Conservation (phyloP, 2,797 vertebrate species). For the Amazonetta brasiliensis region DNA sequence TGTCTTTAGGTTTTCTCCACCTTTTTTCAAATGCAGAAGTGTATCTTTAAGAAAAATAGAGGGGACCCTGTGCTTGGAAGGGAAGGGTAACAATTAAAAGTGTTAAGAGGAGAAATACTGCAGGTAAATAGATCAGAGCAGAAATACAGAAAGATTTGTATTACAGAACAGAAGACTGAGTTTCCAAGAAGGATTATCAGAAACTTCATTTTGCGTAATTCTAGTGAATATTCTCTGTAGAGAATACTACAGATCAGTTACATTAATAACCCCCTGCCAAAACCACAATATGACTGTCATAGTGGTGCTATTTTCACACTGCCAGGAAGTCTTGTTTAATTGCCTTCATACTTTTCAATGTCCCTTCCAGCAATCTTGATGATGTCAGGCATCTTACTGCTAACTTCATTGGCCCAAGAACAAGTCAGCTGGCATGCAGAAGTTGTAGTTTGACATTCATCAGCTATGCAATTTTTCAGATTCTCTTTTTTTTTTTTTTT, state of each 20-base stretch:
- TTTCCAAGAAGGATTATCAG: neutral
- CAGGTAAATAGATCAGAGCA: neutral
- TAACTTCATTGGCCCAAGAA: neutral
- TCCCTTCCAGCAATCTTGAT: neutral
- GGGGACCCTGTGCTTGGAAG: neutral
- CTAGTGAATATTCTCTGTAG: neutral
- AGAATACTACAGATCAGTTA: neutral
- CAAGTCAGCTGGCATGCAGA: neutral
- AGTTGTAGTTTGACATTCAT: neutral
- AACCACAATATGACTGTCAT: rapidly evolving
- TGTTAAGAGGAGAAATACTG: neutral
- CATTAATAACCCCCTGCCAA: neutral
- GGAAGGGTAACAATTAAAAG: neutral
- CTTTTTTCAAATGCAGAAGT: neutral
- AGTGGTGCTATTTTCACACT: neutral
- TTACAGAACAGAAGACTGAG: neutral
- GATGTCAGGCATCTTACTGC: neutral
- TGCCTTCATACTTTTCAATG: neutral
- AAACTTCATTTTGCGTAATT: neutral
- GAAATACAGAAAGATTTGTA: neutral
- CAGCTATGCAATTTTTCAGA: neutral
- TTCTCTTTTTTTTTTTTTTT: neutral
- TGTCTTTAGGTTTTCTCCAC: neutral
- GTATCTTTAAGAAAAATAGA: neutral
- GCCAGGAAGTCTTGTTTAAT: neutral